Evolutionary conservation across 2,888 invertebrate genomes (phyloP).

Genomic region (Nemotelus pantherinus): DNA sequence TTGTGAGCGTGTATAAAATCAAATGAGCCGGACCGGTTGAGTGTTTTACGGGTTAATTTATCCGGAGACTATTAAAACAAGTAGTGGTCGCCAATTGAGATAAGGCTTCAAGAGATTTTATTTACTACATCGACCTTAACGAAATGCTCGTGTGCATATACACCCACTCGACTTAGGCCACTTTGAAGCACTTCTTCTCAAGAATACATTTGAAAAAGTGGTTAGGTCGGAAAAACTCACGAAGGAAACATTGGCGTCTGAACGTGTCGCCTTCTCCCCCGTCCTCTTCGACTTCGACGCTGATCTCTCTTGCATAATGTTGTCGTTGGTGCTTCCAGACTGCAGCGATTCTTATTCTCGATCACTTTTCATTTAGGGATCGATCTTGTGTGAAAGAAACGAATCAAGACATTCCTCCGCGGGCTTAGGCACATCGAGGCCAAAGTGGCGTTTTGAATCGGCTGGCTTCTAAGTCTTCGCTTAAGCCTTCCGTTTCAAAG

Average conservation of each 20-base stretch:
- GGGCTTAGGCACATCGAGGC: background rate
- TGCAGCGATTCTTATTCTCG: background rate
- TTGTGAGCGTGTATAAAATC: background rate
- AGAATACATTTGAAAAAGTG: constrained; percentile 23
- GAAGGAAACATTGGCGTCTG: constrained; percentile 22
- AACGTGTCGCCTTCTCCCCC: background rate
- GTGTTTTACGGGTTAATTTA: constrained; percentile 34
- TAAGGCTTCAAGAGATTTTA: constrained; percentile 30
- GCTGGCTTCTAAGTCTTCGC: background rate
- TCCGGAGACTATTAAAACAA: constrained; percentile 29
- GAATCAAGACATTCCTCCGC: constrained; percentile 2
- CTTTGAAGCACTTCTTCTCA: constrained; percentile 16
- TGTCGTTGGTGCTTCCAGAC: background rate
- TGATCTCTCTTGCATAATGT: background rate
- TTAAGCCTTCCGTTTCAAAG: no score
- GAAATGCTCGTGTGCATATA: background rate
- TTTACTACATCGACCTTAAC: background rate
- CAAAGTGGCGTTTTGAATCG: background rate
- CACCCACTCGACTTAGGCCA: constrained; percentile 28
- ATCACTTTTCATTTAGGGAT: background rate
- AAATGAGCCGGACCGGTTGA: constrained; percentile 3
- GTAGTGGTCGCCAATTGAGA: constrained; percentile 36
- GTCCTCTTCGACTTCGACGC: background rate
- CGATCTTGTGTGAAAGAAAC: background rate
- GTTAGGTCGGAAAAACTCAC: constrained; percentile 12